These are phyloP conservation scores for Chaetodon trifasciatus DNA, from an alignment of 2,797 vertebrate genomes.

Conservation along the genomic window DNA sequence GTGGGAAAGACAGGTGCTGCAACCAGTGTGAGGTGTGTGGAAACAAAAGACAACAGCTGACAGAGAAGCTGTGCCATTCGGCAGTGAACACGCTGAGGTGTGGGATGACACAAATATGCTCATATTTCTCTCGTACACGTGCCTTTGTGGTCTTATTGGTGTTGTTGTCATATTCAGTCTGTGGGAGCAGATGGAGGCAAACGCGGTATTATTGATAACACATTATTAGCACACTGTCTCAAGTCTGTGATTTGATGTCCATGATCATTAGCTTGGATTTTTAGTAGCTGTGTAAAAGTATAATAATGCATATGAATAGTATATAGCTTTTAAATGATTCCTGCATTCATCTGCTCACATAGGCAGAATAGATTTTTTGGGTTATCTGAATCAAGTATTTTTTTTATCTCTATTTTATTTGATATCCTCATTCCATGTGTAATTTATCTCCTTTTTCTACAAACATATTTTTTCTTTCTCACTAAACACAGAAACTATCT, in stretches of 20 bases:
- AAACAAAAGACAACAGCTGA: conserved; percentile 81
- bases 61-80: conserved; percentile 74
- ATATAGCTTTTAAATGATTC: not conserved
- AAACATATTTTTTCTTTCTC: conserved; percentile 17
- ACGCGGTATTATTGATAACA: conserved; percentile 66
- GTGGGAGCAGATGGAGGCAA: conserved; percentile 54
- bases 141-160: conserved; percentile 61
- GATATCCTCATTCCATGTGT: not conserved
- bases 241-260: conserved; percentile 18
- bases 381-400: not conserved
- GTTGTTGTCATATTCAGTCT: conserved; percentile 67
- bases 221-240: conserved; percentile 65
- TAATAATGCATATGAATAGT: not conserved
- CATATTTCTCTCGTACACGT: conserved; percentile 54
- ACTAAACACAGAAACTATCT: conserved; percentile 27
- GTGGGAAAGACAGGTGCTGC: conserved; percentile 75
- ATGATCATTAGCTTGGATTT: conserved; percentile 29
- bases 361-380: not conserved
- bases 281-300: conserved; percentile 14
- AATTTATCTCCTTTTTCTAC: conserved; percentile 9
- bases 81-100: conserved; percentile 50
- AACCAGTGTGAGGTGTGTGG: conserved; percentile 76
- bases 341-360: not conserved
- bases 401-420: not conserved
- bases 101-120: conserved; percentile 70